These are phyloP conservation scores for Malurus elegans DNA, from an alignment of 2,113 vertebrate genomes.

Conservation along the genomic window DNA sequence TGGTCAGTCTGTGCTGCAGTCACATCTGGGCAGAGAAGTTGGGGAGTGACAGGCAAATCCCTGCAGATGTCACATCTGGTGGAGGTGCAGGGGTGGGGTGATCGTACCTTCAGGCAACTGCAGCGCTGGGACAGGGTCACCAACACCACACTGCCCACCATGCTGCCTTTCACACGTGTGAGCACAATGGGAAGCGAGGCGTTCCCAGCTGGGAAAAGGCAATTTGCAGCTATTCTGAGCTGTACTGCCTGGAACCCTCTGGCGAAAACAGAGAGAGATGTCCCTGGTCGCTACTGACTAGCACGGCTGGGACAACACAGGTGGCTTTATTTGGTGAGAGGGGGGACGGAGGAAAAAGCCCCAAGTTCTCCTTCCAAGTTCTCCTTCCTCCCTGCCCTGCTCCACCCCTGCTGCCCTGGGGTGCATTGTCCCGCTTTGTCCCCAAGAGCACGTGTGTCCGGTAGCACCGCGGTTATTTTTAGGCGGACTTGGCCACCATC, in stretches of 20 bases:
- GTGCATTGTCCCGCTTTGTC: neutral
- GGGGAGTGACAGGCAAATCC: accelerated
- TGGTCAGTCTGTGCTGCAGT: neutral
- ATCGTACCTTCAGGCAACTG: neutral
- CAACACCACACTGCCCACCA: accelerated
- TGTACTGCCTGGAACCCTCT: neutral
- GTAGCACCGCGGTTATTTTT: conserved; percentile 35
- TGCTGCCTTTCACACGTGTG: accelerated
- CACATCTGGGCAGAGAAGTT: accelerated
- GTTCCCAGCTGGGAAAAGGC: neutral
- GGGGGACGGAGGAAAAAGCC: neutral
- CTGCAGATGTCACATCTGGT: neutral
- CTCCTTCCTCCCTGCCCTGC: accelerated
- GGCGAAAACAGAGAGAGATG: neutral
- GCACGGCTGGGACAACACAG: neutral
- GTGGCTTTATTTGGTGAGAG: neutral
- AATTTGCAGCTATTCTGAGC: conserved; percentile 9
- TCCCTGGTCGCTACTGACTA: neutral
- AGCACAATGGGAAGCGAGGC: neutral
- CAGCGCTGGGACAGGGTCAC: neutral
- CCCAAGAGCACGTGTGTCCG: neutral
- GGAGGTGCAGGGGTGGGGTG: neutral
- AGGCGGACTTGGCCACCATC: conserved; percentile 37
- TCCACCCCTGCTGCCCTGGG: neutral
- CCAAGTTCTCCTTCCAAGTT: neutral